Conservation (phyloP, 1,140 invertebrate species). For the Drosophila albomicans region DNA sequence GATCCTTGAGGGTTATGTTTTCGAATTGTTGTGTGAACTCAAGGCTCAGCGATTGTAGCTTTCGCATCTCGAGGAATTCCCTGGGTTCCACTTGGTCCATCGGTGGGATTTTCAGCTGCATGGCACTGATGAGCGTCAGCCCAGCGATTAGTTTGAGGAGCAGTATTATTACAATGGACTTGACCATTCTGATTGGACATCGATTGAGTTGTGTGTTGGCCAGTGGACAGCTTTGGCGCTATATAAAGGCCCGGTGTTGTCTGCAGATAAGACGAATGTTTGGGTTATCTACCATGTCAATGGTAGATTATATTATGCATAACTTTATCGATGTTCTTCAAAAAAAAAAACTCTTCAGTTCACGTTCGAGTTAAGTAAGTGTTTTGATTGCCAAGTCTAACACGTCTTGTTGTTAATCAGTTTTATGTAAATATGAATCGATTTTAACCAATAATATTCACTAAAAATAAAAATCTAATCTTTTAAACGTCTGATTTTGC, state of each 20-base stretch:
- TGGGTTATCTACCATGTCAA: conserved; percentile 1
- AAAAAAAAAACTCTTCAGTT: conserved; percentile 1
- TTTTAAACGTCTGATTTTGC: too few relatives aligned
- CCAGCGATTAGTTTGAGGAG: neutral
- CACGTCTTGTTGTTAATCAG: neutral
- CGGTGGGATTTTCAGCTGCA: neutral
- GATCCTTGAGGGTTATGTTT: conserved; percentile 43
- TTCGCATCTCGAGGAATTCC: conserved; percentile 41
- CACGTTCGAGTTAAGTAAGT: neutral
- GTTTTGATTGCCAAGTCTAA: conserved; percentile 2
- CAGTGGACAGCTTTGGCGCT: neutral
- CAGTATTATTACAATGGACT: neutral
- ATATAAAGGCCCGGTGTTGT: conserved; percentile 6
- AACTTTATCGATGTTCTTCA: neutral
- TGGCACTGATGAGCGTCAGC: neutral
- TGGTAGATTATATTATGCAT: neutral
- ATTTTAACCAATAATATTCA: neutral
- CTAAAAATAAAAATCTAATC: too few relatives aligned
- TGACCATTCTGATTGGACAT: conserved; percentile 28
- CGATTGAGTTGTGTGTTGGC: conserved; percentile 19
- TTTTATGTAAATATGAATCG: conserved; percentile 11
- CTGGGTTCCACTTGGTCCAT: conserved; percentile 2
- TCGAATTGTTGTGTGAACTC: conserved; percentile 35
- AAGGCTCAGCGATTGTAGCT: conserved; percentile 39
- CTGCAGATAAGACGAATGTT: conserved; percentile 17